These are phyloP conservation scores for Cebus imitator DNA, from an alignment of 2,113 vertebrate species.

Conservation along the genomic window DNA sequence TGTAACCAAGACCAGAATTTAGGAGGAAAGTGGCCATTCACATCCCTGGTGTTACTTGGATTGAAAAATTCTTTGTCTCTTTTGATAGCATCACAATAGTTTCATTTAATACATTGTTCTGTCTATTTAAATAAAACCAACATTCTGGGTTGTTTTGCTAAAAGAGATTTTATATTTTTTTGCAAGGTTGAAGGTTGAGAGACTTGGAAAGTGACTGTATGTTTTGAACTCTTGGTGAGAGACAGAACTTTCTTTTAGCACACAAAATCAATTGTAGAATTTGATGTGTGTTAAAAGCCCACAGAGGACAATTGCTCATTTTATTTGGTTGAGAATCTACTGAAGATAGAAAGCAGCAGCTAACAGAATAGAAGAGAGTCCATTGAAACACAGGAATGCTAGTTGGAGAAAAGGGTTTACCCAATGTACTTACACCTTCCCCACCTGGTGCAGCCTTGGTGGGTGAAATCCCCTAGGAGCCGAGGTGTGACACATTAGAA, in stretches of 20 bases:
- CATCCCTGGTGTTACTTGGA: background rate
- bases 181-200: background rate
- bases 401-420: background rate
- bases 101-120: slow-evolving; percentile 25
- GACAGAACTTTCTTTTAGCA: slow-evolving; percentile 12
- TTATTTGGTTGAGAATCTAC: background rate
- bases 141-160: background rate
- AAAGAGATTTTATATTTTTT: background rate
- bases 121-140: slow-evolving; percentile 22
- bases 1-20: slow-evolving; percentile 8
- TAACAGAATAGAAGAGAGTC: background rate
- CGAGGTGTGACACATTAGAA: background rate
- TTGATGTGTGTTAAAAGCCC: background rate
- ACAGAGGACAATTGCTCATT: background rate
- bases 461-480: background rate
- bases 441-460: background rate
- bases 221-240: slow-evolving; percentile 15
- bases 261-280: background rate
- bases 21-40: background rate
- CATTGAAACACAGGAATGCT: background rate
- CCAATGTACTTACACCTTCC: background rate
- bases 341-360: background rate
- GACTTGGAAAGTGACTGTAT: background rate
- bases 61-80: background rate
- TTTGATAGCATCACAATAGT: background rate